A percentile compares a stretch with the other conserved stretches of the same genome.
phyloP scores from a whole-genome alignment of 1,140 invertebrate species.

The Drosophila parvula region DNA sequence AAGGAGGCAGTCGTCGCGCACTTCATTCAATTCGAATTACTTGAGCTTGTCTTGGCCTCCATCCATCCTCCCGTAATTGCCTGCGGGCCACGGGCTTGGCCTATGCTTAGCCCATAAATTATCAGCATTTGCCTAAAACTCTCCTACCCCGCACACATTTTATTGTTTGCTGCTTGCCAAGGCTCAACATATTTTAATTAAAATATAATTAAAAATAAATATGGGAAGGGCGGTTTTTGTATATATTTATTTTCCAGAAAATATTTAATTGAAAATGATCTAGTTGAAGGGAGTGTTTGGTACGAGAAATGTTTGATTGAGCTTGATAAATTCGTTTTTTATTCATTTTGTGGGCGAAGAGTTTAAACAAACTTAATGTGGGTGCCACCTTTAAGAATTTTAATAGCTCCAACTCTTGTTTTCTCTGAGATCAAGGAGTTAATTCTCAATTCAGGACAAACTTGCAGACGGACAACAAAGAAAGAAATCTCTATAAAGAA shows the following conservation, averaged over 20 bases:
- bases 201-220: slow-evolving; percentile 66
- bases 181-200: slow-evolving; percentile 63
- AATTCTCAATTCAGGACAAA: not conserved
- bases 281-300: not conserved
- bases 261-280: slow-evolving; percentile 7
- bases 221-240: slow-evolving; percentile 1
- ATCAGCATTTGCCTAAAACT: slow-evolving; percentile 59
- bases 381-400: no score
- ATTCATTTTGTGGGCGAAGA: not conserved
- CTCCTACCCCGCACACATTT: slow-evolving; percentile 14
- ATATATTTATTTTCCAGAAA: not conserved
- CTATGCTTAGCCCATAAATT: slow-evolving; percentile 57
- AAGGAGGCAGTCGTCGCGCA: slow-evolving; percentile 57
- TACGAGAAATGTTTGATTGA: not conserved
- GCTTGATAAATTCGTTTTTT: no score
- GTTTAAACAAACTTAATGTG: no score
- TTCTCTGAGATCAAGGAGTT: not conserved
- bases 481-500: not conserved
- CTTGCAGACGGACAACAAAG: not conserved
- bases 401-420: not conserved
- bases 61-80: slow-evolving; percentile 35
- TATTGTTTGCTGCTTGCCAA: slow-evolving; percentile 33
- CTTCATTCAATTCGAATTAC: slow-evolving; percentile 81
- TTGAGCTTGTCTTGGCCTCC: slow-evolving; percentile 42
- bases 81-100: slow-evolving; percentile 2